A percentile compares a stretch with the other conserved stretches of the same genome.
phyloP scores from a whole-genome alignment of 2,888 invertebrate species.

The Amorpha juglandis region DNA sequence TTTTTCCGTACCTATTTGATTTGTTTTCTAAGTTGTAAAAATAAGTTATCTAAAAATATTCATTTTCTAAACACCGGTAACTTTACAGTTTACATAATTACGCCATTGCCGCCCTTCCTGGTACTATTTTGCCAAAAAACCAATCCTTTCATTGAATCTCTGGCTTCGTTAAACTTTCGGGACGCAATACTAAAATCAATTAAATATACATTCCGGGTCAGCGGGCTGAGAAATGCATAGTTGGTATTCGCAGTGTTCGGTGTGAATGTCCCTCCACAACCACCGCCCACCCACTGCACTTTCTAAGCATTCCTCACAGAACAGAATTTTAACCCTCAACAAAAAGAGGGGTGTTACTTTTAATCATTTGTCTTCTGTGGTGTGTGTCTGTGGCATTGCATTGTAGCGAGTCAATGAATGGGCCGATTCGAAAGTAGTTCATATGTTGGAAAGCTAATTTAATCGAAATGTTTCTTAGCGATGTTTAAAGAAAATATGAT shows the following conservation, averaged over 20 bases:
- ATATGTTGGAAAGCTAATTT: too few relatives aligned
- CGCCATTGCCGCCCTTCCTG: background rate
- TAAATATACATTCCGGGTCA: constrained; percentile 72
- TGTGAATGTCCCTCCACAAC: constrained; percentile 24
- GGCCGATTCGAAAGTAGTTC: too few relatives aligned
- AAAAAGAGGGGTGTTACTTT: too few relatives aligned
- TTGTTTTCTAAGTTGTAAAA: too few relatives aligned
- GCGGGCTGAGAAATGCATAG: constrained; percentile 71
- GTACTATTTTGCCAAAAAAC: constrained; percentile 14
- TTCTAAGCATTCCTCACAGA: background rate
- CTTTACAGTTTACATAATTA: background rate
- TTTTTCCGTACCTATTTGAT: too few relatives aligned
- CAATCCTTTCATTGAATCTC: constrained; percentile 54
- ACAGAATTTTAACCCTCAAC: too few relatives aligned
- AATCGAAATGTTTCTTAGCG: too few relatives aligned
- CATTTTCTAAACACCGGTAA: background rate
- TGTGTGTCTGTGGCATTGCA: too few relatives aligned
- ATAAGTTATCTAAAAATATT: too few relatives aligned
- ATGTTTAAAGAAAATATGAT: too few relatives aligned
- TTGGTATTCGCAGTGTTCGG: constrained; percentile 41
- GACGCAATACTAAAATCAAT: constrained; percentile 70
- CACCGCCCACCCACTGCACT: background rate
- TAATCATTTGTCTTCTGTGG: too few relatives aligned
- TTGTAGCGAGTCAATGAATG: too few relatives aligned
- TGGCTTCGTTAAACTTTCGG: constrained; percentile 55